A percentile compares a stretch with the other conserved stretches of the same genome.
Conservation (phyloP, 2,888 invertebrate species). For the Agonopterix arenella region DNA sequence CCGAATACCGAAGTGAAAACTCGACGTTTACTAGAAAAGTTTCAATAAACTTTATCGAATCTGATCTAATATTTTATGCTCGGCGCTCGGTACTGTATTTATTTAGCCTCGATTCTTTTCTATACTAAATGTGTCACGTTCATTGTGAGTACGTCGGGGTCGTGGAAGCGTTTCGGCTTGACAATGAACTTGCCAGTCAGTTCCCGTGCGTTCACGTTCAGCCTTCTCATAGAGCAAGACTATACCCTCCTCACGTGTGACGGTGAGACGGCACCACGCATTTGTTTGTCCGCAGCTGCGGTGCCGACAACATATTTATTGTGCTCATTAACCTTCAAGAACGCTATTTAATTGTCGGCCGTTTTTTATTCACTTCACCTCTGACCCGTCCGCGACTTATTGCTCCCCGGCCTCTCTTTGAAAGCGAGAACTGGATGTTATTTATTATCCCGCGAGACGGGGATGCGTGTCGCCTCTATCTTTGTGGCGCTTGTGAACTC, state of each 20-base stretch:
- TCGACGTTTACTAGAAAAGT: constrained; percentile 26
- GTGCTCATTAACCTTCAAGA: constrained; percentile 77
- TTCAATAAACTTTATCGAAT: constrained; percentile 29
- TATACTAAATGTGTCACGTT: constrained; percentile 47
- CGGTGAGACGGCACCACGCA: constrained; percentile 63
- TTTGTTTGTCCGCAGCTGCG: constrained; percentile 74
- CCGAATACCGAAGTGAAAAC: constrained; percentile 28
- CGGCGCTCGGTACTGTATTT: constrained; percentile 28
- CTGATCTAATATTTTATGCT: constrained; percentile 26
- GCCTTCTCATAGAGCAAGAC: constrained; percentile 30
- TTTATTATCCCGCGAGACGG: constrained; percentile 63
- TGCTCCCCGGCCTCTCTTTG: constrained; percentile 71
- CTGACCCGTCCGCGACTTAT: constrained; percentile 73
- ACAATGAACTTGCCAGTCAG: constrained; percentile 67
- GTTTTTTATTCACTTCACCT: constrained; percentile 77
- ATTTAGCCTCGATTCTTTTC: constrained; percentile 40
- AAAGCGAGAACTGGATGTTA: constrained; percentile 72
- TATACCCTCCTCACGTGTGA: constrained; percentile 64
- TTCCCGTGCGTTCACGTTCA: constrained; percentile 10
- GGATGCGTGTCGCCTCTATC: constrained; percentile 69
- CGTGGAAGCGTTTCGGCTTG: constrained; percentile 38
- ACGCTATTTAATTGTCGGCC: constrained; percentile 77
- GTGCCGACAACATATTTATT: constrained; percentile 77
- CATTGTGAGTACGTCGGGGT: constrained; percentile 23
- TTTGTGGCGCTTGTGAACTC: constrained; percentile 68